A percentile compares a stretch with the other conserved stretches of the same genome.
phyloP scores from a whole-genome alignment of 2,888 invertebrate species.

The Elaeidobius kamerunicus region DNA sequence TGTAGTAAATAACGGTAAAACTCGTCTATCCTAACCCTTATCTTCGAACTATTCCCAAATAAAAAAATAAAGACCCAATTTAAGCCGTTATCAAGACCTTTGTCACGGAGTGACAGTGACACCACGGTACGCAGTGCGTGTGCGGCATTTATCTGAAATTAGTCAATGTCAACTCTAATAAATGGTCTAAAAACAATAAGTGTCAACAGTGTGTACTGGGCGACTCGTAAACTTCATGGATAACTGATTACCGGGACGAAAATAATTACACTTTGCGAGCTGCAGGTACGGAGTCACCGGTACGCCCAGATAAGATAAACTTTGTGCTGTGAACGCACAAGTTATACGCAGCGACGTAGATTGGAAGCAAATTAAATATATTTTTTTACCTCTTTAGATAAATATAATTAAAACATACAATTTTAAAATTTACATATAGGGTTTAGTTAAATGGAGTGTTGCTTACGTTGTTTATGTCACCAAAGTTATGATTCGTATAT shows the following conservation, averaged over 20 bases:
- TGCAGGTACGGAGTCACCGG: constrained; percentile 28
- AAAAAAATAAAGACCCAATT: constrained; percentile 5
- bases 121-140: constrained; percentile 9
- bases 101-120: constrained; percentile 19
- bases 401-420: too few species aligned
- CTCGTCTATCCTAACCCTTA: too few species aligned
- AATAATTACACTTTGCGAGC: constrained; percentile 28
- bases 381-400: too few species aligned
- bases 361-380: too few species aligned
- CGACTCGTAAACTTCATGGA: constrained; percentile 28
- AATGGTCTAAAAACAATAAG: constrained; percentile 29
- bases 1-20: too few species aligned
- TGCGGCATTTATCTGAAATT: constrained; percentile 24
- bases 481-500: too few species aligned
- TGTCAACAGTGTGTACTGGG: constrained; percentile 28
- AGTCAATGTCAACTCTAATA: constrained; percentile 28
- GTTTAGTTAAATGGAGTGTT: too few species aligned
- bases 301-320: constrained; percentile 24
- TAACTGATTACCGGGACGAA: constrained; percentile 26
- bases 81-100: constrained; percentile 20
- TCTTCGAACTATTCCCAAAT: too few species aligned
- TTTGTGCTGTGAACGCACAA: too few species aligned
- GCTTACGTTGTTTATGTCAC: too few species aligned
- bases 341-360: too few species aligned
- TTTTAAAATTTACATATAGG: too few species aligned